Evolutionary conservation across 1,140 invertebrate species (phyloP), one percentile per base, ranked within the genome.

Genomic region (Tetranychus urticae): DNA sequence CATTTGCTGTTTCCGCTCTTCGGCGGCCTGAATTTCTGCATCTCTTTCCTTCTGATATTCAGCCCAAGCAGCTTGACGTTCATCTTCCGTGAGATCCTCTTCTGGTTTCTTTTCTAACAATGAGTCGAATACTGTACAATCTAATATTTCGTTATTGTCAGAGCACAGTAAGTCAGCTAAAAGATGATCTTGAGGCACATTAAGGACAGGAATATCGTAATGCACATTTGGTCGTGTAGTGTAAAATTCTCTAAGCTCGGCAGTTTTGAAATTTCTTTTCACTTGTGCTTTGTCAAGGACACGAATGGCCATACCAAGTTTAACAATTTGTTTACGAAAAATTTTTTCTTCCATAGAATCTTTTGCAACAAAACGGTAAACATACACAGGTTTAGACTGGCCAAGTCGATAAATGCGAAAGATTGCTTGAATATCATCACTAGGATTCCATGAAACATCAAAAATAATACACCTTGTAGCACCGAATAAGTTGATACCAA

Each of bases 361-460:
- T 71, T 97, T 91, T 66, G 90, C 92, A 3, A 97, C 89, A 54
- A 98, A 78, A 54, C 94, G 80, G 73, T 98, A 98, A 4, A 97
- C 88, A 71, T 86, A 94, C 67, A 89, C 92, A 1, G 82, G 84
- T 70, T 94, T 97, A 64, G 80, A 78, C 72, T 98, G 93, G 0
- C 93, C 92, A 72, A 94, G 97, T 71, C 90, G 79, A 71, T 97
- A 98, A 46, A 98, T 89, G 67, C 94, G 75, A 72, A 93, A 98
- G 1, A 98, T 90, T 57, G 93, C 92, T 65, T 98, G 93, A 1
- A 91, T 93, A 70, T 98, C 93, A 71, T 97, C 91, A 69, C 92
- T 97, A n/a, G 94, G 94, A 75, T 99, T 98, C 92, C 93, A 98
- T 3, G 89, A 94, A 45, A 92, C 93, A 75, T 99, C 94, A 68